Base-by-base conservation (phyloP, 2,113 vertebrate genomes). In the Pterocles burchelli region DNA sequence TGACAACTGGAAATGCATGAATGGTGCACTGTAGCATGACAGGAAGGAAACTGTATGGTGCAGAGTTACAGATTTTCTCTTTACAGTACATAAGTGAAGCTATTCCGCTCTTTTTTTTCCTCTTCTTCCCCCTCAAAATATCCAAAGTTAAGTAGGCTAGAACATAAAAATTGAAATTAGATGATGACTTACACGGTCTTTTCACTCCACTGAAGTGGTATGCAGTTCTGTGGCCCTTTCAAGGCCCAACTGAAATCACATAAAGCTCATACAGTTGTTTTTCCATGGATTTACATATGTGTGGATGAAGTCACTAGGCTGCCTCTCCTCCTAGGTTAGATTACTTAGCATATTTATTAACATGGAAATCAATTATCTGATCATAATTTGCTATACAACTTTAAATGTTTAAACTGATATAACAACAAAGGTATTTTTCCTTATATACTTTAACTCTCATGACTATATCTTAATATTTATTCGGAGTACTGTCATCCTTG, bases 1-100 rank as follows among this genome's bases (percentile, higher is more conserved):
- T 66, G 15, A 46, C 10, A 43, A 46, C 25, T 51, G 34, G 22
- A 83, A 91, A 55, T 58, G 17, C 8, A n/a, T 0, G 0, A 57
- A 10, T 33, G 15, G 16, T 58, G 11, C 48, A 20, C 43, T 67
- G 8, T 46, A 59, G 33, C 17, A 21, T 51, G 46, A 93, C 29
- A 21, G 28, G 28, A 48, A 45, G 34, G 34, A 78, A 84, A 29
- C 12, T 51, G 29, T 24, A 21, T 66, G 21, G 7, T 41, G 10
- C 19, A 17, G 41, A 81, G 19, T 58, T 94, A 13, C 31, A 54
- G 19, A 25, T 84, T 84, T 83, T 62, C 17, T 2, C 10, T 75
- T 78, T 52, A 12, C 34, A 70, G 31, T 70, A 20, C 16, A 5
- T 58, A 15, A 0, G 1, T 55, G 67, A 77, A 86, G 7, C 45